phyloP scores from a whole-genome alignment of 92 coral and sea anemone genomes.

The Diadumene lineata region DNA sequence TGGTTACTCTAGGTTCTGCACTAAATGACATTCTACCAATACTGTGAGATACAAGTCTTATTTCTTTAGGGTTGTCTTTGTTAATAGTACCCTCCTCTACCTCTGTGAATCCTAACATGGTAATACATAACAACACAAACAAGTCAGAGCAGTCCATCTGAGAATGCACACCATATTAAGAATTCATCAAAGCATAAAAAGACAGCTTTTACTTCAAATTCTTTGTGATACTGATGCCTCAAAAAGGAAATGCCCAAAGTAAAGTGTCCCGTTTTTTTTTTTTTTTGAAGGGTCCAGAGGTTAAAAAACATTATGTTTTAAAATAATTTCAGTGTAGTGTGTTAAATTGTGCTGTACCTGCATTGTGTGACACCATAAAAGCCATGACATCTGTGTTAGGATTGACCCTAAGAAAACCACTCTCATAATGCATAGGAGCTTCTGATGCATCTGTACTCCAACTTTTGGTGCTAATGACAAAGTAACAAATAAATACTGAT shows the following conservation, averaged over 20 bases:
- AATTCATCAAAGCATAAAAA: too few relatives aligned
- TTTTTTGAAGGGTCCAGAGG: too few relatives aligned
- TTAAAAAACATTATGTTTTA: too few relatives aligned
- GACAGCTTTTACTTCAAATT: too few relatives aligned
- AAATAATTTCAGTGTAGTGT: too few relatives aligned
- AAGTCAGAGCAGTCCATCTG: too few relatives aligned
- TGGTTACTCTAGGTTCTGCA: slow-evolving; percentile 67
- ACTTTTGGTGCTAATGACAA: slow-evolving; percentile 61
- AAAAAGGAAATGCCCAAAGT: too few relatives aligned
- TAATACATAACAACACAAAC: too few relatives aligned
- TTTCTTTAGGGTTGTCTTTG: slow-evolving; percentile 50
- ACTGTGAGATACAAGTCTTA: slow-evolving; percentile 68
- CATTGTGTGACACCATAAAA: slow-evolving; percentile 78
- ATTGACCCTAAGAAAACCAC: slow-evolving; percentile 78
- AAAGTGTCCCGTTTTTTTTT: too few relatives aligned
- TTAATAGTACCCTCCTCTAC: slow-evolving; percentile 65
- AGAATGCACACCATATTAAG: too few relatives aligned
- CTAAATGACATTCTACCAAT: slow-evolving; percentile 78
- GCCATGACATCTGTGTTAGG: slow-evolving; percentile 74
- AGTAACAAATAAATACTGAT: not conserved
- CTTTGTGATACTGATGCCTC: too few relatives aligned
- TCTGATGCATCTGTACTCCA: slow-evolving; percentile 59
- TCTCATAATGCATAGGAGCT: slow-evolving; percentile 86
- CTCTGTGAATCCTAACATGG: slow-evolving; percentile 69
- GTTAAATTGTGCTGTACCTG: too few relatives aligned